phyloP scores from a whole-genome alignment of 2,797 vertebrate species.

The Valencia hispanica region DNA sequence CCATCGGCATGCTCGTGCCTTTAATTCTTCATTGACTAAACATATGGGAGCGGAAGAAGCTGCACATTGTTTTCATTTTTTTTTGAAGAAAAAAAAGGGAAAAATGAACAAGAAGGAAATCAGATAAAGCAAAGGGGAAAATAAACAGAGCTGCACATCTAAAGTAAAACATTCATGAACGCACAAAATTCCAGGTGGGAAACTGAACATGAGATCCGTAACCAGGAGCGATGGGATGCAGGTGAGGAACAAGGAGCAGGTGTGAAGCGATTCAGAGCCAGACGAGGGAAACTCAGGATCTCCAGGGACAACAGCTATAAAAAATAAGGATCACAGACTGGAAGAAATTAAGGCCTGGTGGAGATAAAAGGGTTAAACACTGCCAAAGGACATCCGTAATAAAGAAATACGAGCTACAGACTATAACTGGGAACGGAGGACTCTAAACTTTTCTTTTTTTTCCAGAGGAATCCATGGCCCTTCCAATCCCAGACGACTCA shows the following conservation, averaged over 20 bases:
- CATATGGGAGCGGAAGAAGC: neutral
- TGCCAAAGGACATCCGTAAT: neutral
- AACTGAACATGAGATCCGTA: neutral
- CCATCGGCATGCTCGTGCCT: neutral
- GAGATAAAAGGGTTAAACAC: neutral
- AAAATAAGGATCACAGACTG: neutral
- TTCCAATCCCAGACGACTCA: no score
- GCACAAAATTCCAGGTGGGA: neutral
- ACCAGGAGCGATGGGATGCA: neutral
- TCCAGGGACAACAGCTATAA: neutral
- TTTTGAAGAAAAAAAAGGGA: neutral
- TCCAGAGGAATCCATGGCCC: neutral
- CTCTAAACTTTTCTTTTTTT: neutral
- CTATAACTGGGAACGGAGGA: neutral
- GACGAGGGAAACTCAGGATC: neutral
- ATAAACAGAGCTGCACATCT: neutral
- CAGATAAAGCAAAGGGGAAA: no score
- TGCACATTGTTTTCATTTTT: neutral
- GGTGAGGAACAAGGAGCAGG: no score
- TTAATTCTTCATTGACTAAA: neutral
- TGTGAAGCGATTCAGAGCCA: no score
- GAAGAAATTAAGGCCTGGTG: neutral
- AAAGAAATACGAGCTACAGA: neutral
- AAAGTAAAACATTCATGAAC: neutral
- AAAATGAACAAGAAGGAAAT: neutral